Conservation (phyloP, 2,113 vertebrate genomes). For the Lycocorax pyrrhopterus region DNA sequence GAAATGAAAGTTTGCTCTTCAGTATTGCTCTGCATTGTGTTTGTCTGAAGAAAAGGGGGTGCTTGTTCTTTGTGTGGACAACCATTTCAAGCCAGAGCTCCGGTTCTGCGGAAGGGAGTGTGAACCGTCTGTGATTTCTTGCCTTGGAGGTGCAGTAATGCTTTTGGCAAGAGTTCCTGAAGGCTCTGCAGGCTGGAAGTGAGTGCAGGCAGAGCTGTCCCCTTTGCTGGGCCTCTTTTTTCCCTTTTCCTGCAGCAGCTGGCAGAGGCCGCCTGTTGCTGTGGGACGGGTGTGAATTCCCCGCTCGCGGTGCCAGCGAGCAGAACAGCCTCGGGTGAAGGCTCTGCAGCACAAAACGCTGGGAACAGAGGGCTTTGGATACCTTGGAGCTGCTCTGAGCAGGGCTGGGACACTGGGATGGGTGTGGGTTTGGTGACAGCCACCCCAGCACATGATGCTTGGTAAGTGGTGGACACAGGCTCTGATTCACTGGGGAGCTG, state of each 20-base stretch:
- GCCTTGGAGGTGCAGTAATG: neutral
- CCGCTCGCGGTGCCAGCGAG: neutral
- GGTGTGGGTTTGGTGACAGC: constrained; percentile 36
- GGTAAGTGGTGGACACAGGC: neutral
- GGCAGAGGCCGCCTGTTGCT: neutral
- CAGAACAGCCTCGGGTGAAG: neutral
- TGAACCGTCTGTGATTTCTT: neutral
- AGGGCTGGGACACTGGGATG: neutral
- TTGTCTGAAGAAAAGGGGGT: neutral
- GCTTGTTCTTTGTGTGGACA: neutral
- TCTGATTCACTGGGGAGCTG: constrained; percentile 31
- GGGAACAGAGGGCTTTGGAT: accelerated
- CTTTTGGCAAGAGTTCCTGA: neutral
- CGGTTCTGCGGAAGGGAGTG: neutral
- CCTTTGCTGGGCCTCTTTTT: neutral
- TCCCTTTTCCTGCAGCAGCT: constrained; percentile 4
- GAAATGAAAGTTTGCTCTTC: neutral
- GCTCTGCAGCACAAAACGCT: neutral
- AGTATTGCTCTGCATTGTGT: neutral
- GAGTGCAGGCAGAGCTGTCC: neutral
- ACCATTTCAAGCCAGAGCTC: neutral
- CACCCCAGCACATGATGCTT: constrained; percentile 36
- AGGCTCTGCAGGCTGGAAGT: neutral
- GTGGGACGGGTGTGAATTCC: neutral
- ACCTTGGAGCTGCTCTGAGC: neutral